These are phyloP conservation scores for Cirrhinus molitorella DNA, from an alignment of 2,797 vertebrate species.

Conservation along the genomic window DNA sequence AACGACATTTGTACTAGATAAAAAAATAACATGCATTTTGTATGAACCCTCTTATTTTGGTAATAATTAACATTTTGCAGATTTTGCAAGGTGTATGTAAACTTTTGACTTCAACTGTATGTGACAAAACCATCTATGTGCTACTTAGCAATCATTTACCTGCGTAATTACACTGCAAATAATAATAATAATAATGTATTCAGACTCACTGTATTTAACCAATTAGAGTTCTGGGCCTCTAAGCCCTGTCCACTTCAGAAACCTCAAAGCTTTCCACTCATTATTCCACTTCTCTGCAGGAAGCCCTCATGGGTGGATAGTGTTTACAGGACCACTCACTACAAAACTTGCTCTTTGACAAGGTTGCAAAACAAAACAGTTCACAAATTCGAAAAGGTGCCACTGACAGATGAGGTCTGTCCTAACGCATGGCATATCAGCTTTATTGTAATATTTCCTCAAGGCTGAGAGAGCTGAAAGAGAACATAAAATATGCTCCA, in stretches of 20 bases:
- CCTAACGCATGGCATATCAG: constrained; percentile 50
- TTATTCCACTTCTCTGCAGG: constrained; percentile 2
- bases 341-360: constrained; percentile 47
- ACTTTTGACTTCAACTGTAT: no score
- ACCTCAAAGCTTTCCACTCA: background rate
- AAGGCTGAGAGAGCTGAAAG: constrained; percentile 56
- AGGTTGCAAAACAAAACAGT: constrained; percentile 58
- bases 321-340: constrained; percentile 55
- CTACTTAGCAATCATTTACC: background rate
- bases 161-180: background rate
- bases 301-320: constrained; percentile 22
- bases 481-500: constrained; percentile 62
- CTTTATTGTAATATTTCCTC: constrained; percentile 58
- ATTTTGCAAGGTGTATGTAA: no score
- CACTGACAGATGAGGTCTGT: constrained; percentile 60
- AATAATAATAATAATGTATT: background rate
- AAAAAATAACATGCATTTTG: no score
- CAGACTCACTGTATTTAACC: background rate
- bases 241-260: background rate
- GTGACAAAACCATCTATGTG: background rate
- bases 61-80: no score
- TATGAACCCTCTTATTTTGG: no score
- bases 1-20: no score
- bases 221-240: background rate
- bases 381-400: constrained; percentile 60